Evolutionary conservation across 1,140 invertebrate species (phyloP).

Genomic region (Drosophila mojavensis): DNA sequence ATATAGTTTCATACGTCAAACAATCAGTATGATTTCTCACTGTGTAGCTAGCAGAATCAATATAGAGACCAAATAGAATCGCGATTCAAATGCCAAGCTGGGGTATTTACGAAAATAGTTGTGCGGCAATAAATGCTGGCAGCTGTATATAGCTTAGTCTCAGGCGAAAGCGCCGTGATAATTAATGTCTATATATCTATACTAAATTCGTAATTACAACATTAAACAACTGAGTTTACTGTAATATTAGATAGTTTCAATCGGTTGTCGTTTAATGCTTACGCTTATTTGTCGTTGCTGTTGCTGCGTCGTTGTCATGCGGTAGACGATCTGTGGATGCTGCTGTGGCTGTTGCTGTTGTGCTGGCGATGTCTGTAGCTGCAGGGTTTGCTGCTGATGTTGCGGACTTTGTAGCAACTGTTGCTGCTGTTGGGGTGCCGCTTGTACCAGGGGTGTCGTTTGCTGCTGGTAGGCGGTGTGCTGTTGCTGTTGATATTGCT

Average conservation of each 20-base stretch:
- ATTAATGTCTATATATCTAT: too few species aligned
- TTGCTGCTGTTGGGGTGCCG: conserved; percentile 59
- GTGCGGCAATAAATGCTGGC: too few species aligned
- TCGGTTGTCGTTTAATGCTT: conserved; percentile 17
- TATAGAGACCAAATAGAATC: too few species aligned
- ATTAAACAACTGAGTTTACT: too few species aligned
- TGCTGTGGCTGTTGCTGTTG: conserved; percentile 67
- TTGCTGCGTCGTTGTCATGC: conserved; percentile 61
- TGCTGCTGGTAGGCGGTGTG: conserved; percentile 56
- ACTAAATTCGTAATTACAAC: too few species aligned
- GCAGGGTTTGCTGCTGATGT: conserved; percentile 71
- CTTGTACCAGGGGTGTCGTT: conserved; percentile 65
- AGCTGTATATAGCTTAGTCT: too few species aligned
- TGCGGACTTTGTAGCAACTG: conserved; percentile 58
- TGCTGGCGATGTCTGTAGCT: conserved; percentile 71
- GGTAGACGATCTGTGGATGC: conserved; percentile 79
- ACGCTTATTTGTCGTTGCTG: conserved; percentile 69
- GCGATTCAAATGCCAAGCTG: too few species aligned
- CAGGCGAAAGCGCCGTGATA: too few species aligned
- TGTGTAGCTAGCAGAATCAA: too few species aligned
- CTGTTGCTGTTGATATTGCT: conserved; percentile 43
- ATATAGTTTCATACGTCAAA: not conserved
- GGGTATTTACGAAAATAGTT: too few species aligned
- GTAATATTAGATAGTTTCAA: not conserved
- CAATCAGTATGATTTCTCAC: too few species aligned